Evolutionary conservation across 2,888 invertebrate species (phyloP).

Genomic region (Nomada fabriciana): DNA sequence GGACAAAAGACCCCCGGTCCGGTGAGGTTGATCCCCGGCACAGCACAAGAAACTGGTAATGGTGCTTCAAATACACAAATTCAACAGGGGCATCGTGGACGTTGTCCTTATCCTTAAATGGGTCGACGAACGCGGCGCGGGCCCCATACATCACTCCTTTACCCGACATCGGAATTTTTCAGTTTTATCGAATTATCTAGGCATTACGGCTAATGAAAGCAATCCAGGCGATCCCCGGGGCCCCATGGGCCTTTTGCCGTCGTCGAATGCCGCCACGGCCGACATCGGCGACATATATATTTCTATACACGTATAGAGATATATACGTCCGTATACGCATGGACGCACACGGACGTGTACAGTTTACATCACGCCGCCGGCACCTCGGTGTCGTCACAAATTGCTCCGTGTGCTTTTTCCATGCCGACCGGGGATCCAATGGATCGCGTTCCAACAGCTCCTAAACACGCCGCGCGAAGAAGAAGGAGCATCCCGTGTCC

Average conservation of each 20-base stretch:
- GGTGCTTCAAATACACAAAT: constrained; percentile 65
- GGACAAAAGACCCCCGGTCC: not conserved
- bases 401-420: constrained; percentile 78
- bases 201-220: constrained; percentile 82
- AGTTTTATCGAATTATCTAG: constrained; percentile 83
- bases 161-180: constrained; percentile 82
- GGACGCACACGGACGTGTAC: constrained; percentile 37
- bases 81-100: constrained; percentile 20
- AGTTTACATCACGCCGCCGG: constrained; percentile 60
- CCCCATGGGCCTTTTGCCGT: constrained; percentile 49
- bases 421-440: constrained; percentile 62
- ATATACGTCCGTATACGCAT: constrained; percentile 53
- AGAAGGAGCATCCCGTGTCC: constrained; percentile 35
- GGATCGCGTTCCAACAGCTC: constrained; percentile 78
- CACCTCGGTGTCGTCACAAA: constrained; percentile 79
- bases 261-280: constrained; percentile 54
- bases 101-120: constrained; percentile 57
- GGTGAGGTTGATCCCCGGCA: constrained; percentile 7
- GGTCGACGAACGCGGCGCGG: constrained; percentile 37
- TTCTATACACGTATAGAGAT: constrained; percentile 67
- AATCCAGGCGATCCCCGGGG: constrained; percentile 60
- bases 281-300: constrained; percentile 58
- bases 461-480: constrained; percentile 76
- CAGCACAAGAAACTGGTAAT: constrained; percentile 47
- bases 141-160: constrained; percentile 74